Percentiles rank a stretch among this genome's conserved stretches.
Evolutionary conservation across 2,888 invertebrate genomes (phyloP).

Genomic region (Allygus modestus): DNA sequence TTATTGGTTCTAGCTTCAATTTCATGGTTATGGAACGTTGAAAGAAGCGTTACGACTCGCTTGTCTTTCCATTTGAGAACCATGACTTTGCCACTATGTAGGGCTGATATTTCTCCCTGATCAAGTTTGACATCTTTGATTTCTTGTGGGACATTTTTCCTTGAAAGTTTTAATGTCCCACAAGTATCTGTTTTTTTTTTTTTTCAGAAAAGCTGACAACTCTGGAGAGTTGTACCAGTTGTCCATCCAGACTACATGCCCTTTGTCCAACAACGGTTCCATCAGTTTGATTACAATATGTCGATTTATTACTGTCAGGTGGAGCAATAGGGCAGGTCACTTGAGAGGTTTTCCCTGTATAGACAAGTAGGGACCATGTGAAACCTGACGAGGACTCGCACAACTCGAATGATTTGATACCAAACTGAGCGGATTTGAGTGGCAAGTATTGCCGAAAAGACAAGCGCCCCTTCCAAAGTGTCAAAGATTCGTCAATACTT

Average conservation of each 20-base stretch:
- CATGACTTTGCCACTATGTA: slow-evolving; percentile 26
- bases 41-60: slow-evolving; percentile 56
- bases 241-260: slow-evolving; percentile 17
- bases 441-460: slow-evolving; percentile 31
- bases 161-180: slow-evolving; percentile 6
- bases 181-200: slow-evolving; percentile 41
- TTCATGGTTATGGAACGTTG: slow-evolving; percentile 25
- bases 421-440: slow-evolving; percentile 44
- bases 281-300: slow-evolving; percentile 2
- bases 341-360: slow-evolving; percentile 15
- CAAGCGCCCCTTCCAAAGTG: slow-evolving; percentile 42
- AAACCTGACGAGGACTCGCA: slow-evolving; percentile 41
- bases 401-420: slow-evolving; percentile 31
- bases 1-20: background rate
- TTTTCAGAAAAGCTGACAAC: slow-evolving; percentile 22
- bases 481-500: slow-evolving; percentile 43
- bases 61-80: slow-evolving; percentile 64
- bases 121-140: slow-evolving; percentile 68
- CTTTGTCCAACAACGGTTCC: slow-evolving; percentile 22
- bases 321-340: slow-evolving; percentile 2
- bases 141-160: slow-evolving; percentile 37
- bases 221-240: slow-evolving; percentile 49
- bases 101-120: slow-evolving; percentile 71
- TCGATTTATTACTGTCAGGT: slow-evolving; percentile 23
- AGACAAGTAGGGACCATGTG: slow-evolving; percentile 27